Evolutionary conservation across 2,797 vertebrate species (phyloP), one percentile per base, ranked within the genome.

Genomic region (Emys orbicularis): DNA sequence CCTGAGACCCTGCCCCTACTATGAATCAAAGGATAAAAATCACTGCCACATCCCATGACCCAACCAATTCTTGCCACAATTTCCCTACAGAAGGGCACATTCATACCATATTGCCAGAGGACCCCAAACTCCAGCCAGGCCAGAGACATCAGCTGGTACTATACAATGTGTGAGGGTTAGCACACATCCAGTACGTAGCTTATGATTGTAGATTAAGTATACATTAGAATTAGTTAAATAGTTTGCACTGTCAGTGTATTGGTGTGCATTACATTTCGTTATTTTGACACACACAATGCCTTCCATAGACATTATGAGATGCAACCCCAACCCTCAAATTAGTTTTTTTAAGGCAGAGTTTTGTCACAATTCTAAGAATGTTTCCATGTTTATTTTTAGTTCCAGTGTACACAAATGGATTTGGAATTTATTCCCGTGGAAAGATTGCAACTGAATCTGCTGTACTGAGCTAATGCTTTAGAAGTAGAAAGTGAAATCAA

Each of bases 91-190:
- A 9, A 8, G 49, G 27, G 31, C 15, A 50, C 31, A 74, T 12
- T 18, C 9, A 1, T 23, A 61, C 13, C 12, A 27, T 0, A 2
- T 16, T 23, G 50, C 23, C 44, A 49, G 49, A 57, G 31, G 2
- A 74, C 5, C 54, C 0, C 0, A 13, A 21, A 19, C 31, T 52
- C 34, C 47, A 13, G 41, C 81, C 0, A 92, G 29, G 8, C 16
- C n/a, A 82, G 6, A 37, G 79, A 5, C 2, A 68, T 34, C 15
- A 61, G 59, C 31, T 61, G 59, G 15, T 31, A 61, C 31, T 61
- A 37, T 37, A 68, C 8, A 68, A 68, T 4, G 2, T 68, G 16
- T 37, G 61, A 37, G 8, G 61, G 37, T 68, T 76, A 25, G 41
- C 41, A 76, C 23, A 25, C 41, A 44, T 47, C 41, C 6, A 76